These are phyloP conservation scores for Hozukius guyotensis DNA, from an alignment of 2,797 vertebrate genomes.

Conservation along the genomic window DNA sequence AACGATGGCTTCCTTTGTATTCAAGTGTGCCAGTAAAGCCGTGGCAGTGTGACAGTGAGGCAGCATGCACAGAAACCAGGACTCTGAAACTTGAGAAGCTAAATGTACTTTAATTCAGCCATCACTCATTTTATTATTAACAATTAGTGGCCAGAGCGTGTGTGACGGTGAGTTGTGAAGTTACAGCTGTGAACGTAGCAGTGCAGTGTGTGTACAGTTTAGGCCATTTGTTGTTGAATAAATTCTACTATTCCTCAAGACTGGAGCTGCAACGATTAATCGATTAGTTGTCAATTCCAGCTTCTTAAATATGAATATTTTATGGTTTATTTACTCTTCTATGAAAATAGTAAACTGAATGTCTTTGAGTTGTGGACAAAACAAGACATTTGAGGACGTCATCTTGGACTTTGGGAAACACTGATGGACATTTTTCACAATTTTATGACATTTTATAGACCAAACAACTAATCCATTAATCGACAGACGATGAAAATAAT, in stretches of 20 bases:
- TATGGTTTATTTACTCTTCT: accelerated
- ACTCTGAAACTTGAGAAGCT: not conserved
- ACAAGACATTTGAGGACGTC: too few relatives aligned
- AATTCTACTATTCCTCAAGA: not conserved
- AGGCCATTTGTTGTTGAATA: not conserved
- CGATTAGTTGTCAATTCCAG: too few relatives aligned
- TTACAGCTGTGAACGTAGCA: not conserved
- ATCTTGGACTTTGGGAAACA: too few relatives aligned
- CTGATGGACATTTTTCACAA: too few relatives aligned
- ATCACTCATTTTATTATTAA: not conserved
- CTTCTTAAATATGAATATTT: too few relatives aligned
- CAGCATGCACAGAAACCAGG: not conserved
- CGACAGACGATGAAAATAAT: too few relatives aligned
- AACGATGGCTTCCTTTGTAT: not conserved
- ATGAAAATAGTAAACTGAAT: too few relatives aligned
- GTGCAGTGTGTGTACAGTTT: not conserved
- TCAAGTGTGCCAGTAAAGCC: conserved; percentile 1
- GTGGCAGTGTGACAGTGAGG: conserved; percentile 4
- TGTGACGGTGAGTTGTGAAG: not conserved
- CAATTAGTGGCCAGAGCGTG: not conserved
- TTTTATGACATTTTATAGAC: too few relatives aligned
- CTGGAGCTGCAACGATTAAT: too few relatives aligned
- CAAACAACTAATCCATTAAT: too few relatives aligned
- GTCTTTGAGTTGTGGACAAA: too few relatives aligned
- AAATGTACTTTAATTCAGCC: not conserved